Conservation (phyloP, 2,888 invertebrate genomes). For the Meandrusa payeni region DNA sequence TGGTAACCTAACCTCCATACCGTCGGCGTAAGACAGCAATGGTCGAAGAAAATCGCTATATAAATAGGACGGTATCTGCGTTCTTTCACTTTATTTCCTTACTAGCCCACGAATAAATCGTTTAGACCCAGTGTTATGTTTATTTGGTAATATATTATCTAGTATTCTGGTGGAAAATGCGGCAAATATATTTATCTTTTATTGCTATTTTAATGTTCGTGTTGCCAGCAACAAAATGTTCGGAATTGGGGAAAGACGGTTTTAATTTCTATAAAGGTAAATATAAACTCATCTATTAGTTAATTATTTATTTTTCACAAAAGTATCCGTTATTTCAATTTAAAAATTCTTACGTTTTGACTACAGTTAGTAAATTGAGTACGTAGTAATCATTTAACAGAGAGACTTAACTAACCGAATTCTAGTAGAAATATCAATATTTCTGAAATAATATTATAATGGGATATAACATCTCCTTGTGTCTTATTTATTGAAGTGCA, state of each 20-base stretch:
- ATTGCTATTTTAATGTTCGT: slow-evolving; percentile 12
- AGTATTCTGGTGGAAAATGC: slow-evolving; percentile 9
- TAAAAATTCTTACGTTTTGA: too few relatives aligned
- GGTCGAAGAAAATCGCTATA: slow-evolving; percentile 6
- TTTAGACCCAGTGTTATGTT: slow-evolving; percentile 12
- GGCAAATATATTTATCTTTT: slow-evolving; percentile 13
- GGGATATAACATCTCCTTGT: too few relatives aligned
- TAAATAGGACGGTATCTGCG: slow-evolving; percentile 1
- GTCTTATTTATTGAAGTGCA: too few relatives aligned
- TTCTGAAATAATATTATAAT: too few relatives aligned
- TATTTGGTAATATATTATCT: slow-evolving; percentile 1
- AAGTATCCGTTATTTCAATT: too few relatives aligned
- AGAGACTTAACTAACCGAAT: too few relatives aligned
- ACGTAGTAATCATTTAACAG: too few relatives aligned
- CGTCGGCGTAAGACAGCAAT: background rate
- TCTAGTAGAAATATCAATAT: too few relatives aligned
- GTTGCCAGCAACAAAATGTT: slow-evolving; percentile 37
- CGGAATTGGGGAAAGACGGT: slow-evolving; percentile 61
- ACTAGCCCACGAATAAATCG: background rate
- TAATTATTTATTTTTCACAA: too few relatives aligned
- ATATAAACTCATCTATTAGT: background rate
- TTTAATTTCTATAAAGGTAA: slow-evolving; percentile 74
- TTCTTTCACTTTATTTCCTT: slow-evolving; percentile 19
- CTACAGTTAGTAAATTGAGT: too few relatives aligned
- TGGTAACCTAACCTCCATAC: slow-evolving; percentile 5